Percentiles rank a stretch among this genome's conserved stretches.
Evolutionary conservation across 2,113 vertebrate species (phyloP).

Genomic region (Anguilla rostrata): DNA sequence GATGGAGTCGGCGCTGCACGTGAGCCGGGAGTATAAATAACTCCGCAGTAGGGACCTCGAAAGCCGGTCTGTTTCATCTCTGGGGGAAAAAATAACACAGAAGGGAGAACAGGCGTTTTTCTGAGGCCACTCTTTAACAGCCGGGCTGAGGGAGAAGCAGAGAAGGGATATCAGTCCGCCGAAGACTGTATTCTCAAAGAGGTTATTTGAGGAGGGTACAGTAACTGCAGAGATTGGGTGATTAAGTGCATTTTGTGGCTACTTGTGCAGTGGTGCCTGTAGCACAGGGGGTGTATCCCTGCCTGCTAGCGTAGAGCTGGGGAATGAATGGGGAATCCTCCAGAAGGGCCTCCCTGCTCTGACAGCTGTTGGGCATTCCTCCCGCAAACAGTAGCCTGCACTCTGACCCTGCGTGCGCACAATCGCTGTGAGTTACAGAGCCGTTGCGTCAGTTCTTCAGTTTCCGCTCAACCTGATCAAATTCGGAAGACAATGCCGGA

Average conservation of each 20-base stretch:
- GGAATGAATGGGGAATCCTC: neutral
- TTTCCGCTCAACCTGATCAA: neutral
- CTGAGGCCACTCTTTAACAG: neutral
- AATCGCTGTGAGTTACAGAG: neutral
- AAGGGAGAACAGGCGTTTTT: neutral
- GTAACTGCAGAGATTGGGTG: too few species aligned
- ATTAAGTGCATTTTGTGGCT: too few species aligned
- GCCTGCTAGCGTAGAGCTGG: neutral
- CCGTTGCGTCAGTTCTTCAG: neutral
- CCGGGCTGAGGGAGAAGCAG: neutral
- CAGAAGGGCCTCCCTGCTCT: neutral
- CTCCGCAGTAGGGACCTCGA: neutral
- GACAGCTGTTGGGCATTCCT: neutral
- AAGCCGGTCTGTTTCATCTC: neutral
- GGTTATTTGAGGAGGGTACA: neutral
- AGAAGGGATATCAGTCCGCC: too few species aligned
- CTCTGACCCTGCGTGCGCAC: neutral
- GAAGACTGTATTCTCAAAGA: neutral
- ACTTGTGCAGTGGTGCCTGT: too few species aligned
- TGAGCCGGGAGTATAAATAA: constrained; percentile 24
- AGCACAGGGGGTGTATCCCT: neutral
- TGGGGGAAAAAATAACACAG: neutral
- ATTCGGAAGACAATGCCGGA: neutral
- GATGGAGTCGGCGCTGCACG: neutral
- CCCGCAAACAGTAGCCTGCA: neutral